Base-by-base conservation (phyloP, 2,113 vertebrate species). In the Solea senegalensis region DNA sequence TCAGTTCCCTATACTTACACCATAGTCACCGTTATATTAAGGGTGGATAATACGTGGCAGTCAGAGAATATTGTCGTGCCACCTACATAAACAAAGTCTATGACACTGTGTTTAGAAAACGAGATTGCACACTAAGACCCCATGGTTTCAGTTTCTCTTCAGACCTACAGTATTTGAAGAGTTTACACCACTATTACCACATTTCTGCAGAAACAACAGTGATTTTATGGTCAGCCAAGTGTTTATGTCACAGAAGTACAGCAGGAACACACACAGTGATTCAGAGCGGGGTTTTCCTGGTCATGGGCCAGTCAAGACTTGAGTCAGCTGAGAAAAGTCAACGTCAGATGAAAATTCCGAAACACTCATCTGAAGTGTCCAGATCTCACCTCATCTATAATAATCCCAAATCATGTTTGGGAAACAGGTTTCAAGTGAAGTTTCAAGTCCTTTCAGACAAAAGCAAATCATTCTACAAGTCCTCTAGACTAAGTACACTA, bases 81-180 rank as follows among this genome's bases (percentile, higher is more conserved):
- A 67, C 62, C 57, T 40, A 71, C 27, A 69, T 65, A 57, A 76
- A 72, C 67, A 83, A 34, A 64, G 28, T 16, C 21, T 7, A 44
- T 28, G 16, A 60, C 46, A 54, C 26, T 39, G 43, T 49, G 28
- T 55, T 63, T 12, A 14, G 10, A 70, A 61, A 21, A 39, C 11
- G 51, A 28, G n/a, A 49, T 45, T 72, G 28, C 44, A 63, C 58
- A 50, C 26, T 43, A 8, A 15, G 6, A 43, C 43, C 26, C 2
- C 39, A 46, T 9, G 45, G 34, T 14, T 53, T 46, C 3, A 46
- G 44, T 46, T 48, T 48, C 10, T 48, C 28, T 26, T 56, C 34
- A 43, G 51, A 16, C 15, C n/a, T 41, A 21, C 21, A 21, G 21
- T 21, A 3, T 41, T 40, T 14, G 49, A 52, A 34, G 15, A 49